Conservation (phyloP, 2,888 invertebrate species). For the Cenopis cana region DNA sequence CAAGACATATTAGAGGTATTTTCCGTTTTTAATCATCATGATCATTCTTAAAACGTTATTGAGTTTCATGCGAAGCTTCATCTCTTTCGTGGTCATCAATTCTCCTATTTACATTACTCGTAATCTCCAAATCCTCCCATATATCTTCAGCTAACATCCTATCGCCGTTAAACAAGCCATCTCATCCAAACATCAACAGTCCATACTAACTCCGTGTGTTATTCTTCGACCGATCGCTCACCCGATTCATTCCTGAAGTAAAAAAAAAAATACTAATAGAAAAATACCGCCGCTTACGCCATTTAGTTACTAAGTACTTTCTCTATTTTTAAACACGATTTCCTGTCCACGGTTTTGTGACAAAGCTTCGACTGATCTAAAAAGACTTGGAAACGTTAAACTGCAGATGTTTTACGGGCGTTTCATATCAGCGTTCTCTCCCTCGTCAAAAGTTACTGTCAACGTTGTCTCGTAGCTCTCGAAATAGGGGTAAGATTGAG, state of each 20-base stretch:
- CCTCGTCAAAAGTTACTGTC: constrained; percentile 20
- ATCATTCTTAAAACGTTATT: too few species aligned
- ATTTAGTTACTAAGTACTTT: constrained; percentile 26
- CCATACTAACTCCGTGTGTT: constrained; percentile 21
- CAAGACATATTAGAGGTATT: too few species aligned
- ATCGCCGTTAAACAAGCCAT: constrained; percentile 30
- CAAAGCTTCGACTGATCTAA: constrained; percentile 35
- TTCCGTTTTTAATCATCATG: too few species aligned
- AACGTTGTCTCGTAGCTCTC: constrained; percentile 19
- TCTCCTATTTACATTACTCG: neutral
- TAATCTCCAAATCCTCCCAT: constrained; percentile 1
- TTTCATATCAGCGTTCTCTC: constrained; percentile 1
- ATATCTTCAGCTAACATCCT: constrained; percentile 35
- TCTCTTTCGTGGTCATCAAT: neutral
- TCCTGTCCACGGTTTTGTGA: constrained; percentile 65
- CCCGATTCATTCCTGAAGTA: neutral
- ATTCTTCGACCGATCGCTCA: constrained; percentile 30
- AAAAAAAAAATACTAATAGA: neutral
- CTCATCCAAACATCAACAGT: constrained; percentile 37
- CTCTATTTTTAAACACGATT: constrained; percentile 59
- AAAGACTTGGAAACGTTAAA: constrained; percentile 1
- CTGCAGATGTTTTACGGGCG: neutral
- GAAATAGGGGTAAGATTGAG: constrained; percentile 30
- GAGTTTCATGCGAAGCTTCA: too few species aligned
- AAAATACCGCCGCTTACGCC: constrained; percentile 1